A percentile compares a stretch with the other conserved stretches of the same genome.
Evolutionary conservation across 2,113 vertebrate genomes (phyloP).

Genomic region (Albula glossodonta): DNA sequence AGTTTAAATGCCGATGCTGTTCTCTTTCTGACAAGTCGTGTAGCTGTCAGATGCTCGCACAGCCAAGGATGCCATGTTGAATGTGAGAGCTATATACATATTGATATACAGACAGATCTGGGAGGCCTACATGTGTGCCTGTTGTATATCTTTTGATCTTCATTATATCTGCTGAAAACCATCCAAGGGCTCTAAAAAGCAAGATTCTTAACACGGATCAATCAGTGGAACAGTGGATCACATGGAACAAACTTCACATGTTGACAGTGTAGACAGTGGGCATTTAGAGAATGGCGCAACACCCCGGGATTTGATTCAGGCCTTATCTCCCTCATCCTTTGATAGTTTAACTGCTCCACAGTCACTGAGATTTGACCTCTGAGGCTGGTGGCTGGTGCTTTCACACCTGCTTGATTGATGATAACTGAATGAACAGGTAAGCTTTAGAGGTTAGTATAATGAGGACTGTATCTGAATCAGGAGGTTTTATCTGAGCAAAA

Average conservation of each 20-base stretch:
- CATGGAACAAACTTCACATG: background rate
- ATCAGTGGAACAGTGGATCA: background rate
- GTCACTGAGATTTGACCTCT: background rate
- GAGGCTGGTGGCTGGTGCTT: background rate
- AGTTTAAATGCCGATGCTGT: no score
- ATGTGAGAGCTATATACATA: background rate
- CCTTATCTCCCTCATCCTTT: background rate
- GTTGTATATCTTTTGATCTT: background rate
- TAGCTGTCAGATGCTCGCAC: no score
- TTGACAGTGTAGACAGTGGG: background rate
- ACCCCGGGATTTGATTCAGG: background rate
- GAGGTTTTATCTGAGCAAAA: constrained; percentile 9
- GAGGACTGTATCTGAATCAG: background rate
- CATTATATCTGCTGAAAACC: background rate
- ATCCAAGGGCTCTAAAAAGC: background rate
- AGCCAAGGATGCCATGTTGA: background rate
- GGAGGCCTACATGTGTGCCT: background rate
- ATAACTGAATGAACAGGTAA: background rate
- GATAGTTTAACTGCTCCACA: background rate
- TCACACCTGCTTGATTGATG: background rate
- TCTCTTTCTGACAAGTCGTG: no score
- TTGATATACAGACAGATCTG: background rate
- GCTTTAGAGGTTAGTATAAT: background rate
- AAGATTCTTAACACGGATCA: background rate
- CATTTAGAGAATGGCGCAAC: background rate